Evolutionary conservation across 2,113 vertebrate species (phyloP).

Genomic region (Periophthalmodon schlosseri): DNA sequence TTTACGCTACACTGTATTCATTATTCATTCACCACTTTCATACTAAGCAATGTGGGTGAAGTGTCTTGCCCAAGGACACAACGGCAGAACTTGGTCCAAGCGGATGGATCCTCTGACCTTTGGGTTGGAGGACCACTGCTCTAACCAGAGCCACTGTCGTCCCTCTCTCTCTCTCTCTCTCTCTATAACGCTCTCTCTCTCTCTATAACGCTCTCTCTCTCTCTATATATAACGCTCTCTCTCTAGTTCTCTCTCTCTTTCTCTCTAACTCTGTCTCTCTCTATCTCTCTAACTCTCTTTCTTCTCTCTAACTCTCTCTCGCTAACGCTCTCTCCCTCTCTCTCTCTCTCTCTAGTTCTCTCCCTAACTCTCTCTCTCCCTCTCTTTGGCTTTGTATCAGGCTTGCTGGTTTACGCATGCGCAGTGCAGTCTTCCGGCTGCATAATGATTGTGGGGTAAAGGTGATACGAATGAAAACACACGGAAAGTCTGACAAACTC

Average conservation of each 20-base stretch:
- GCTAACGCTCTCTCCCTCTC: background rate
- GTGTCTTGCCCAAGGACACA: too few species aligned
- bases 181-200: background rate
- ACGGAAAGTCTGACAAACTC: background rate
- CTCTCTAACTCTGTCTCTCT: background rate
- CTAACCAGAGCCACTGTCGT: too few species aligned
- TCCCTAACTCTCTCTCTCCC: background rate
- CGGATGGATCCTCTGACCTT: too few species aligned
- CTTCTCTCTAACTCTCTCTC: too few species aligned
- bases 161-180: background rate
- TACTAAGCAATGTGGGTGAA: too few species aligned
- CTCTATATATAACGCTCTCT: background rate
- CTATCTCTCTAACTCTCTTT: background rate
- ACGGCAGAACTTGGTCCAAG: too few species aligned
- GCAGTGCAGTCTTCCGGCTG: background rate
- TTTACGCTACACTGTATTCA: too few species aligned
- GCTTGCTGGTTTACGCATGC: slow-evolving; percentile 26
- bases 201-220: background rate
- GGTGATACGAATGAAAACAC: slow-evolving; percentile 33
- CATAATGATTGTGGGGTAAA: slow-evolving; percentile 40
- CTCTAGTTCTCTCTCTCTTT: background rate
- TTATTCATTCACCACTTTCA: too few species aligned
- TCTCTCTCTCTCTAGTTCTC: background rate
- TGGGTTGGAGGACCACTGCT: too few species aligned
- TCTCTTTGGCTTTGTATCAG: background rate